phyloP scores from a whole-genome alignment of 2,797 vertebrate species.

The Acrossocheilus fasciatus region DNA sequence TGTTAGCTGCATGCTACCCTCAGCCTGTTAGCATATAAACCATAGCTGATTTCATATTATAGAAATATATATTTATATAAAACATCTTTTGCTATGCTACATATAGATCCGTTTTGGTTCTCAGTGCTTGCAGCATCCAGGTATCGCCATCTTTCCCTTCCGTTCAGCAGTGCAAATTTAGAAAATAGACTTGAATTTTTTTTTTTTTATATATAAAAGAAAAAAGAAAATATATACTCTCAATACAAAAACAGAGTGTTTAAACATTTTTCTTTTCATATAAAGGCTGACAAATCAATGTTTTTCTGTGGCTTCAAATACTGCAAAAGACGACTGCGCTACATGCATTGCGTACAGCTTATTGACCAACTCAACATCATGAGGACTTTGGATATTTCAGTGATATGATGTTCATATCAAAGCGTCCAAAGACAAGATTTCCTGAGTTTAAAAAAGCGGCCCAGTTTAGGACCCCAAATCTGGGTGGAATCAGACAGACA shows the following conservation, averaged over 20 bases:
- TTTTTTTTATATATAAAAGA: neutral
- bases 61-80: slow-evolving; percentile 69
- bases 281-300: slow-evolving; percentile 5
- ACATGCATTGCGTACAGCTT: slow-evolving; percentile 48
- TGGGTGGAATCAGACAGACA: neutral
- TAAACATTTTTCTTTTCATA: slow-evolving; percentile 16
- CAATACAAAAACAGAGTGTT: slow-evolving; percentile 18
- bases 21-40: slow-evolving; percentile 28
- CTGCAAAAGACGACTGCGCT: slow-evolving; percentile 27
- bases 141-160: slow-evolving; percentile 69
- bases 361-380: slow-evolving; percentile 19
- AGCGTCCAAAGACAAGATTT: slow-evolving; percentile 33
- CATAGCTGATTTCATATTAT: slow-evolving; percentile 19
- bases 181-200: slow-evolving; percentile 6
- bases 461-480: neutral
- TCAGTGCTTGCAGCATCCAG: slow-evolving; percentile 76
- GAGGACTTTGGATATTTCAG: slow-evolving; percentile 38
- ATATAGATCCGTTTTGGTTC: slow-evolving; percentile 44
- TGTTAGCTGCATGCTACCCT: slow-evolving; percentile 30
- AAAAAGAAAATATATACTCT: slow-evolving; percentile 30
- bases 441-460: slow-evolving; percentile 29
- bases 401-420: slow-evolving; percentile 23
- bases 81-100: slow-evolving; percentile 41
- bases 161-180: slow-evolving; percentile 77
- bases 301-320: slow-evolving; percentile 42